Percentiles rank a stretch among this genome's conserved stretches.
Conservation (phyloP, 2,797 vertebrate species). For the Octomys mimax region DNA sequence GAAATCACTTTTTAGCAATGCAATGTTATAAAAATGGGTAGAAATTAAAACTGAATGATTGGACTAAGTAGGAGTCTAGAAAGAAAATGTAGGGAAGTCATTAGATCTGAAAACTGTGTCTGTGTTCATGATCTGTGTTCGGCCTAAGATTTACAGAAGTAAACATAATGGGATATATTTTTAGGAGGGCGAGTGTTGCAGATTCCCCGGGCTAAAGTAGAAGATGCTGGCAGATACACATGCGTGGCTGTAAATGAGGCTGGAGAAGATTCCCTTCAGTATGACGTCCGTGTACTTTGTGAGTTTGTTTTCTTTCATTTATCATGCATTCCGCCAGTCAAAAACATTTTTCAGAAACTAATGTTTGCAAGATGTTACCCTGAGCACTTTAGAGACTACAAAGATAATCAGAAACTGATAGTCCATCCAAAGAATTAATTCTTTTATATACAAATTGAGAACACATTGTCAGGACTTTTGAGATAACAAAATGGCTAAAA, state of each 20-base stretch:
- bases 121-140: neutral
- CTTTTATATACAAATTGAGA: conserved; percentile 2
- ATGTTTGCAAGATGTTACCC: conserved; percentile 50
- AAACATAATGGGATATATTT: neutral
- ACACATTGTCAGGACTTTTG: neutral
- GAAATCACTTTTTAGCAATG: neutral
- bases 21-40: neutral
- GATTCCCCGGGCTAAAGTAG: conserved; percentile 92
- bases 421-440: neutral
- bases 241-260: conserved; percentile 98
- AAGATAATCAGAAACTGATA: conserved; percentile 48
- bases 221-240: conserved; percentile 94
- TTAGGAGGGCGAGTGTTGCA: conserved; percentile 96
- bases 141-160: neutral
- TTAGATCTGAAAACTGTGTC: neutral
- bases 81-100: conserved; percentile 4
- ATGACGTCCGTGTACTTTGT: conserved; percentile 94
- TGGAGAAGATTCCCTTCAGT: conserved; percentile 97
- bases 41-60: neutral
- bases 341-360: neutral
- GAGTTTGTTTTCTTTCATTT: conserved; percentile 86
- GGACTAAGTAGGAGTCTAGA: neutral
- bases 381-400: conserved; percentile 17
- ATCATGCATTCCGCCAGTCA: neutral
- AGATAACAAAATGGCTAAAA: conserved; percentile 2